These are phyloP conservation scores for Drosophila pseudotakahashii DNA, from an alignment of 2,888 invertebrate species.

Conservation along the genomic window DNA sequence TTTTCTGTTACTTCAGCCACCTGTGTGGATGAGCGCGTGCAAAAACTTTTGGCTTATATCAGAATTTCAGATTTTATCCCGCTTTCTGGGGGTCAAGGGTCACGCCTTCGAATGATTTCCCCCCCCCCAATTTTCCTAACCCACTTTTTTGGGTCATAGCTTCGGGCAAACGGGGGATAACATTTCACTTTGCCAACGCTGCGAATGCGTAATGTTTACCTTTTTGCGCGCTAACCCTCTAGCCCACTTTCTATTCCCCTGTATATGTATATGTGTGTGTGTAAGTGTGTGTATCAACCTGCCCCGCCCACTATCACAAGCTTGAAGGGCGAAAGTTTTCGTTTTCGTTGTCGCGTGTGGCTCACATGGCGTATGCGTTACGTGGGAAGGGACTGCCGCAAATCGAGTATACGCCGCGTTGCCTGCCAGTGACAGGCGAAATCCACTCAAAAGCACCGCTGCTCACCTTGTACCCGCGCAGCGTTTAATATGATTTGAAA, in stretches of 20 bases:
- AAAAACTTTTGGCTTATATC: background rate
- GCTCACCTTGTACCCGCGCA: slow-evolving; percentile 6
- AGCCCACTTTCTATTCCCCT: background rate
- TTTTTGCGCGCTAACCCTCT: slow-evolving; percentile 1
- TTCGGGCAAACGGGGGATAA: slow-evolving; percentile 22
- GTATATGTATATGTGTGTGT: background rate
- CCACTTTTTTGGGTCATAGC: slow-evolving; percentile 6
- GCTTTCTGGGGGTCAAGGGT: slow-evolving; percentile 13
- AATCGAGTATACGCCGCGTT: slow-evolving; percentile 55
- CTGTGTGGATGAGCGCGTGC: background rate
- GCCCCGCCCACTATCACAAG: background rate
- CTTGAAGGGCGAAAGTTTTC: slow-evolving; percentile 6
- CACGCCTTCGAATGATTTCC: slow-evolving; percentile 2
- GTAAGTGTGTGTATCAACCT: background rate
- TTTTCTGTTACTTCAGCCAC: background rate
- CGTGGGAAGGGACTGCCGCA: slow-evolving; percentile 39
- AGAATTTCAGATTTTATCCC: slow-evolving; percentile 4
- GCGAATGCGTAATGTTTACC: slow-evolving; percentile 62
- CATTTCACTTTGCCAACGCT: slow-evolving; percentile 43
- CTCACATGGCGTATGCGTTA: slow-evolving; percentile 68
- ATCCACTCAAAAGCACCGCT: slow-evolving; percentile 37
- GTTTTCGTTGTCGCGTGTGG: slow-evolving; percentile 32
- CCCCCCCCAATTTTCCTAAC: background rate
- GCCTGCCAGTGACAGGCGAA: slow-evolving; percentile 31
- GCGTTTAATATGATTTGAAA: slow-evolving; percentile 66